Evolutionary conservation across 2,113 vertebrate species (phyloP).

Genomic region (Neomonachus schauinslandi): DNA sequence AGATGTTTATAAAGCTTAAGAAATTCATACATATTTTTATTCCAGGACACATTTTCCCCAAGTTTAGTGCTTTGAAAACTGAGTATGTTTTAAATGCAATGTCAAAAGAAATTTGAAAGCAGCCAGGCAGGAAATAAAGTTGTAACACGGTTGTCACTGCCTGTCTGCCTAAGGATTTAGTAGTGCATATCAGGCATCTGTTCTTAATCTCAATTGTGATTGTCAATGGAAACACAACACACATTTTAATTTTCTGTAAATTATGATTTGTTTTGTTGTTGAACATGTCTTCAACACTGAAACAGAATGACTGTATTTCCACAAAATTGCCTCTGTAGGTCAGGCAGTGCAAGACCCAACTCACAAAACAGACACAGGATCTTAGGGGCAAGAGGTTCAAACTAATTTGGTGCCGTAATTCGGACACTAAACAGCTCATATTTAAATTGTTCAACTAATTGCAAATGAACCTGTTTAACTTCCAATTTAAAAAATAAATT

Average conservation of each 20-base stretch:
- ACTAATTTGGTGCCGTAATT: neutral
- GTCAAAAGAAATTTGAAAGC: neutral
- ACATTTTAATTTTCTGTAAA: constrained; percentile 21
- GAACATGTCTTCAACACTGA: neutral
- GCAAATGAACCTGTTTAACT: neutral
- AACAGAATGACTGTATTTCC: neutral
- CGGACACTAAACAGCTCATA: neutral
- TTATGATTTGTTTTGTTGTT: neutral
- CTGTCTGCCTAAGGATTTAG: neutral
- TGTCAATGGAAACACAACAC: neutral
- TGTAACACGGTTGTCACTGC: neutral
- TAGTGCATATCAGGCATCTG: neutral
- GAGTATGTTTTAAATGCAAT: constrained; percentile 36
- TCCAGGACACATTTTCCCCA: neutral
- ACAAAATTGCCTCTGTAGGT: neutral
- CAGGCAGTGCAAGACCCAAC: neutral
- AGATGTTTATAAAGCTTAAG: neutral
- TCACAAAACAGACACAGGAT: neutral
- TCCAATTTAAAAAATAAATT: constrained; percentile 39
- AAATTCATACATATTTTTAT: neutral
- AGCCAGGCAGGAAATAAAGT: neutral
- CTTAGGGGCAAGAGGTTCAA: neutral
- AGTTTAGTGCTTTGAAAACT: constrained; percentile 12
- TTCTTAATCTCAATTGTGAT: neutral
- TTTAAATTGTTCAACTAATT: neutral